Percentiles rank a stretch among this genome's conserved stretches.
Conservation (phyloP, 2,797 vertebrate genomes). For the Anableps anableps region DNA sequence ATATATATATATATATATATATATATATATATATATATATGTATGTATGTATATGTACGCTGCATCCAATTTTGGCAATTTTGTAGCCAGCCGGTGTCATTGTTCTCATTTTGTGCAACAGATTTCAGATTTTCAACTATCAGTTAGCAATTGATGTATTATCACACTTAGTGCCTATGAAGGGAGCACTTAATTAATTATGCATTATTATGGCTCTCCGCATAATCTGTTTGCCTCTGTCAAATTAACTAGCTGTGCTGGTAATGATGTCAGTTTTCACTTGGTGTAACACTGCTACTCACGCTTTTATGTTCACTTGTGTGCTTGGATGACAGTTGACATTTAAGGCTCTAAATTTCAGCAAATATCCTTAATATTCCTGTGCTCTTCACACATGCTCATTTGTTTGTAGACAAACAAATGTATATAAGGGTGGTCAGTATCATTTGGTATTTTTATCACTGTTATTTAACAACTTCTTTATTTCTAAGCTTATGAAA, state of each 20-base stretch:
- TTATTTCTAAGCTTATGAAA: not conserved
- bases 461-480: not conserved
- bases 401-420: not conserved
- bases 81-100: not conserved
- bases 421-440: not conserved
- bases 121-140: not conserved
- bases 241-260: slow-evolving; percentile 27
- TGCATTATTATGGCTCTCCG: slow-evolving; percentile 7
- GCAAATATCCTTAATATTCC: not conserved
- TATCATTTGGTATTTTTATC: not conserved
- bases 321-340: slow-evolving; percentile 34
- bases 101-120: not conserved
- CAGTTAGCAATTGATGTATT: not conserved
- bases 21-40: no score
- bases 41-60: not conserved
- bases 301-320: slow-evolving; percentile 43
- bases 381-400: slow-evolving; percentile 11
- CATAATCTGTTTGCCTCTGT: slow-evolving; percentile 25
- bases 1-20: no score
- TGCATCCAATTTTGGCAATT: not conserved
- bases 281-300: slow-evolving; percentile 34
- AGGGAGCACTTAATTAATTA: slow-evolving; percentile 8
- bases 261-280: slow-evolving; percentile 47
- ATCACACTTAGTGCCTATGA: slow-evolving; percentile 1
- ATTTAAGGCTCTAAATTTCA: not conserved